phyloP scores from a whole-genome alignment of 2,797 vertebrate species.

The Acanthurus lineatus region DNA sequence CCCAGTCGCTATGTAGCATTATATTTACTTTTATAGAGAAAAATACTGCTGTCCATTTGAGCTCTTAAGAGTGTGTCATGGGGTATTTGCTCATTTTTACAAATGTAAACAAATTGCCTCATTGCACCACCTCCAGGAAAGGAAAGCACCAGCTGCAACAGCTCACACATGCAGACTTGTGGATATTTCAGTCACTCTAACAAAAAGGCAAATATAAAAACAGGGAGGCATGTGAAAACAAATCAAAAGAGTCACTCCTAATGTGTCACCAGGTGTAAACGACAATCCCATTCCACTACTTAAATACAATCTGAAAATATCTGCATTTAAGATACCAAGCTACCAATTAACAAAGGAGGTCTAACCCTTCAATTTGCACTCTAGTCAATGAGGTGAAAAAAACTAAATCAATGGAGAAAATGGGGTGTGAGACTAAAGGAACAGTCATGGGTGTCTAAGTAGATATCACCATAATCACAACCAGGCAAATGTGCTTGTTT shows the following conservation, averaged over 20 bases:
- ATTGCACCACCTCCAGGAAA: not conserved
- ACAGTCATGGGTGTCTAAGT: slow-evolving; percentile 57
- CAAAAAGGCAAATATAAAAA: not conserved
- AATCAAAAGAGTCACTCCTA: not conserved
- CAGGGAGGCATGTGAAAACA: not conserved
- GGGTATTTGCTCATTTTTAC: not conserved
- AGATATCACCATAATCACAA: slow-evolving; percentile 60
- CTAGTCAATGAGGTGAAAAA: slow-evolving; percentile 62
- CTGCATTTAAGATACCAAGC: slow-evolving; percentile 18
- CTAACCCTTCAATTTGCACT: slow-evolving; percentile 42
- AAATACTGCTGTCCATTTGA: not conserved
- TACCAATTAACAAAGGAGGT: slow-evolving; percentile 53
- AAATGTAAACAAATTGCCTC: not conserved
- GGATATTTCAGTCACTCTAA: not conserved
- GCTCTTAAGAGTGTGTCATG: not conserved
- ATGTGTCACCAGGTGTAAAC: not conserved
- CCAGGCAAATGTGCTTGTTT: slow-evolving; percentile 92
- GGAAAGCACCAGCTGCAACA: not conserved
- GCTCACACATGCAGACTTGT: not conserved
- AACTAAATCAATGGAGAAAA: slow-evolving; percentile 73
- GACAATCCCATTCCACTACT: not conserved
- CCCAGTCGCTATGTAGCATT: not conserved
- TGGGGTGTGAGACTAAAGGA: slow-evolving; percentile 30
- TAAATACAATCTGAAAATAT: slow-evolving; percentile 22
- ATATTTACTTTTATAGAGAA: too few relatives aligned